phyloP scores from a whole-genome alignment of 2,113 vertebrate genomes.

The Gnathonemus echidnorhynchus region DNA sequence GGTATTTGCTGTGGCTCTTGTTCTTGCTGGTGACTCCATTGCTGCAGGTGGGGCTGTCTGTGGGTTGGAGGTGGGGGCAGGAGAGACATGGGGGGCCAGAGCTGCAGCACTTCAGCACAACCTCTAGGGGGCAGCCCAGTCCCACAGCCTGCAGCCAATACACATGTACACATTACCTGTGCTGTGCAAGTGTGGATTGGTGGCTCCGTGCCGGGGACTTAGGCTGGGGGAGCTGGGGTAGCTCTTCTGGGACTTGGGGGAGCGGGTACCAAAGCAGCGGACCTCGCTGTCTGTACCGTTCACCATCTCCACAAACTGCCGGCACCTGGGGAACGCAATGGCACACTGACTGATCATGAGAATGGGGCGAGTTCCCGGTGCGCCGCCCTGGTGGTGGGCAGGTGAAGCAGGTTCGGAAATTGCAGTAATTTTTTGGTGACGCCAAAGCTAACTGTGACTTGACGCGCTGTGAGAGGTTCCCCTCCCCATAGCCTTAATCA shows the following conservation, averaged over 20 bases:
- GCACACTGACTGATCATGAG: background rate
- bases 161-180: slow-evolving; percentile 60
- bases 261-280: slow-evolving; percentile 80
- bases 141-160: background rate
- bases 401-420: background rate
- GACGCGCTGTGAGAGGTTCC: background rate
- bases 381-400: background rate
- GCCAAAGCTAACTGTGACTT: background rate
- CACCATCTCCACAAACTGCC: slow-evolving; percentile 99
- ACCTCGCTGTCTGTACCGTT: slow-evolving; percentile 97
- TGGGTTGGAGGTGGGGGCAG: slow-evolving; percentile 54
- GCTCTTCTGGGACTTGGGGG: slow-evolving; percentile 92
- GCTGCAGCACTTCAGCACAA: background rate
- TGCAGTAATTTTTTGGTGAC: background rate
- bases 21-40: slow-evolving; percentile 86
- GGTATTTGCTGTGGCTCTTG: slow-evolving; percentile 86
- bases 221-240: slow-evolving; percentile 84
- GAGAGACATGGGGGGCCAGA: background rate
- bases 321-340: slow-evolving; percentile 64
- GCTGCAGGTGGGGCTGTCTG: slow-evolving; percentile 93
- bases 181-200: slow-evolving; percentile 76
- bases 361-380: background rate
- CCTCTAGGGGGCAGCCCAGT: background rate
- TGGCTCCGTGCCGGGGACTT: slow-evolving; percentile 80
- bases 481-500: background rate